Percentiles rank a stretch among this genome's conserved stretches.
These are phyloP conservation scores for Chelonus insularis DNA, from an alignment of 1,140 invertebrate species.

Conservation along the genomic window DNA sequence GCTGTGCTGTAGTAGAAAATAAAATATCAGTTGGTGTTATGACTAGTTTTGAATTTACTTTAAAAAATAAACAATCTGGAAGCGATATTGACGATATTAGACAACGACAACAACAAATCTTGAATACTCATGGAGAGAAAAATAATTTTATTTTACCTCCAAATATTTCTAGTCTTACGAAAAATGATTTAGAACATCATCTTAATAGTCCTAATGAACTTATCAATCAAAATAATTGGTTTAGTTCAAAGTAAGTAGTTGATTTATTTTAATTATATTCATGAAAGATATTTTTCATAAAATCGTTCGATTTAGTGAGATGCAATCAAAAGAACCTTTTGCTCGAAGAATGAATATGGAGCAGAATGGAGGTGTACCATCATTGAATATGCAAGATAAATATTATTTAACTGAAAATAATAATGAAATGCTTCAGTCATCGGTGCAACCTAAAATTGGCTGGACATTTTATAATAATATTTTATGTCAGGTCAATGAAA, in stretches of 20 bases:
- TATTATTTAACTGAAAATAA: conserved; percentile 65
- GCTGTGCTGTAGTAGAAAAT: conserved; percentile 42
- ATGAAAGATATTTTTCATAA: too few relatives aligned
- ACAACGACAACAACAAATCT: conserved; percentile 32
- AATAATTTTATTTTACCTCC: neutral
- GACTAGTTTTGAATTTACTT: conserved; percentile 71
- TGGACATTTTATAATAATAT: conserved; percentile 72
- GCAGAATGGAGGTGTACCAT: neutral
- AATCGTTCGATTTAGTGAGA: too few relatives aligned
- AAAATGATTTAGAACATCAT: too few relatives aligned
- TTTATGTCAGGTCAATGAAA: conserved; percentile 63
- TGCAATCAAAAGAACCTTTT: too few relatives aligned
- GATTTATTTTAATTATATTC: too few relatives aligned
- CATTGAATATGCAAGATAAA: conserved; percentile 59
- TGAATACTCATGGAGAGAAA: neutral
- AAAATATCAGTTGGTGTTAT: conserved; percentile 72
- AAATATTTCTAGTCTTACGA: too few relatives aligned
- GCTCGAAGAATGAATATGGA: neutral
- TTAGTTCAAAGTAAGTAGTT: too few relatives aligned
- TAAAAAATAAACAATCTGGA: conserved; percentile 52
- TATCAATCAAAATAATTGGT: too few relatives aligned
- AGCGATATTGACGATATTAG: neutral
- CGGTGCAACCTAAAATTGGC: conserved; percentile 62
- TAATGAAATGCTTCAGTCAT: conserved; percentile 55
- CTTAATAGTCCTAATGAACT: too few relatives aligned